A percentile compares a stretch with the other conserved stretches of the same genome.
These are phyloP conservation scores for Netelia fuscicornis DNA, from an alignment of 2,888 invertebrate species.

Conservation along the genomic window DNA sequence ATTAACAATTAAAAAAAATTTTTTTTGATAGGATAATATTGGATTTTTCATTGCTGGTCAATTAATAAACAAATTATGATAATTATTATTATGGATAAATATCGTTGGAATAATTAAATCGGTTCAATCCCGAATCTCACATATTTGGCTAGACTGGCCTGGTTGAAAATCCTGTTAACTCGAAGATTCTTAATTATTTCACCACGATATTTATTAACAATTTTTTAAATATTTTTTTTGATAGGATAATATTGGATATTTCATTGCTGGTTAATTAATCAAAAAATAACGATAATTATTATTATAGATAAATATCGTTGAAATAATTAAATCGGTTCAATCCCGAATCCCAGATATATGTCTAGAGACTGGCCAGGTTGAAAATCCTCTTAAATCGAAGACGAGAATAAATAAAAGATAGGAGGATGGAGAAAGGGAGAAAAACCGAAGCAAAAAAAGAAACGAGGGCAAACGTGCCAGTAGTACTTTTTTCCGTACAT, in stretches of 20 bases:
- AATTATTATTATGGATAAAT: neutral
- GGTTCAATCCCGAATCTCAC: neutral
- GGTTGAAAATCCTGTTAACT: constrained; percentile 57
- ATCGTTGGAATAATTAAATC: neutral
- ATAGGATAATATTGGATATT: too few species aligned
- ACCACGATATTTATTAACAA: too few species aligned
- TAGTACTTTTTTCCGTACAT: constrained; percentile 28
- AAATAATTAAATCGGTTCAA: neutral
- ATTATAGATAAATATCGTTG: neutral
- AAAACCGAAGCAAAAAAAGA: neutral
- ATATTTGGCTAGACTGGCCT: constrained; percentile 11
- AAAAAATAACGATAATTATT: neutral
- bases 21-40: too few species aligned
- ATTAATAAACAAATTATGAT: neutral
- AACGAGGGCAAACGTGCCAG: constrained; percentile 53
- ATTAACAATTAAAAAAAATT: neutral
- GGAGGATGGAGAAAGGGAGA: constrained; percentile 21
- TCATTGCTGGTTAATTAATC: too few species aligned
- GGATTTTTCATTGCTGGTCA: too few species aligned
- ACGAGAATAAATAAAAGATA: constrained; percentile 19
- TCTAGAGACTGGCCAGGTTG: constrained; percentile 34
- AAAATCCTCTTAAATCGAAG: constrained; percentile 51
- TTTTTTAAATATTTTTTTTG: too few species aligned
- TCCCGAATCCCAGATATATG: neutral
- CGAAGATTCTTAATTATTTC: neutral